These are phyloP conservation scores for Gambusia yucatana DNA, from an alignment of 2,797 vertebrate species.

Conservation along the genomic window DNA sequence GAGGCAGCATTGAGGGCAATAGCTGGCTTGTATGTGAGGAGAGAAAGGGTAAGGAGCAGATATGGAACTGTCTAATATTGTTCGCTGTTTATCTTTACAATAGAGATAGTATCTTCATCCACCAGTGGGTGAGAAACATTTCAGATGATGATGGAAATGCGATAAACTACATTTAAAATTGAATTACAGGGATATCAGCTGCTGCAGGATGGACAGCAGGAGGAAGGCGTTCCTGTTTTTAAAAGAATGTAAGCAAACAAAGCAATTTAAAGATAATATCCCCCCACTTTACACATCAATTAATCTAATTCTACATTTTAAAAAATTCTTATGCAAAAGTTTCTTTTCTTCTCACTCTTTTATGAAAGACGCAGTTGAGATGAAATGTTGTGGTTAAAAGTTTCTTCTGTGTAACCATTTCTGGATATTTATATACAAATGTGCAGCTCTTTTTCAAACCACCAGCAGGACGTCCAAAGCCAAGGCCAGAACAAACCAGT, in stretches of 20 bases:
- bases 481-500: background rate
- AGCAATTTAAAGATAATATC: background rate
- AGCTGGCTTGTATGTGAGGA: slow-evolving; percentile 17
- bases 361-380: background rate
- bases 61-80: slow-evolving; percentile 68
- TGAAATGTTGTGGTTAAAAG: background rate
- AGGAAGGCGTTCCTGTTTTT: slow-evolving; percentile 27
- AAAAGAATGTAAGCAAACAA: slow-evolving; percentile 1
- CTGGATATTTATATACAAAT: no score
- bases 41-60: slow-evolving; percentile 45
- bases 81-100: slow-evolving; percentile 72
- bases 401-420: background rate
- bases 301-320: background rate
- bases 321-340: background rate
- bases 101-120: slow-evolving; percentile 63
- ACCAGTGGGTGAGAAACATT: slow-evolving; percentile 47
- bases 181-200: slow-evolving; percentile 54
- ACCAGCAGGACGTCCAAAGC: background rate
- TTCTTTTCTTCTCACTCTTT: background rate
- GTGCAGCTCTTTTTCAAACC: background rate
- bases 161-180: slow-evolving; percentile 67
- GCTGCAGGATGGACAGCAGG: slow-evolving; percentile 17
- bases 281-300: background rate
- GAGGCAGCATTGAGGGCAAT: slow-evolving; percentile 37
- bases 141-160: slow-evolving; percentile 52